Evolutionary conservation across 2,797 vertebrate genomes (phyloP), one percentile per base, ranked within the genome.

Genomic region (Hyperoplus lanceolatus): DNA sequence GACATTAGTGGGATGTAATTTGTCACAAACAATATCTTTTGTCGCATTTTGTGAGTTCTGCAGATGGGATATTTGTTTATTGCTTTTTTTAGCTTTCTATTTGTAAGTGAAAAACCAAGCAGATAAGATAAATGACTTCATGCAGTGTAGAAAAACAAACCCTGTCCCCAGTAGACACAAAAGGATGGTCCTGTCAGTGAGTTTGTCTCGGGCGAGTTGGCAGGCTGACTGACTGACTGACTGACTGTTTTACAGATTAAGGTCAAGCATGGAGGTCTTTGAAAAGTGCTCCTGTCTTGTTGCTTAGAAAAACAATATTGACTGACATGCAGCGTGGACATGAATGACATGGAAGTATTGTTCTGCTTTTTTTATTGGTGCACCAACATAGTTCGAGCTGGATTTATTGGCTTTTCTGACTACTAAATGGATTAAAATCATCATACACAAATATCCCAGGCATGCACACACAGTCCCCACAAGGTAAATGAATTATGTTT

Each of bases 161-260:
- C 46, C 45, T 59, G 56, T 55, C 13, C 51, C 11, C 42, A 14
- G 29, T 2, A 21, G 45, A 60, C 66, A 36, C 73, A 56, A 59
- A 54, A 18, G 66, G 54, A 29, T 46, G 56, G 39, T 11, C 63
- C 36, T 51, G 77, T 79, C 64, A 29, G 61, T 11, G 43, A 55
- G 65, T 75, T 68, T 51, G 66, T 85, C 72, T 75, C 5, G 38
- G 70, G 73, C 77, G 76, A 73, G 70, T 48, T 80, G 72, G 73
- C 68, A 51, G 48, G 14, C 46, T 63, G 63, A 76, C 53, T 54
- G 68, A 54, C 64, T 45, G 73, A 39, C 66, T 29, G 75, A 77
- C 57, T 79, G 72, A 56, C 65, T 55, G 67, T 74, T 68, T 70
- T 70, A 66, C 78, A 89, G 73, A 80, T 71, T 83, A 81, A 80